Base-by-base conservation (phyloP, 2,797 vertebrate genomes). In the Melopsittacus undulatus region DNA sequence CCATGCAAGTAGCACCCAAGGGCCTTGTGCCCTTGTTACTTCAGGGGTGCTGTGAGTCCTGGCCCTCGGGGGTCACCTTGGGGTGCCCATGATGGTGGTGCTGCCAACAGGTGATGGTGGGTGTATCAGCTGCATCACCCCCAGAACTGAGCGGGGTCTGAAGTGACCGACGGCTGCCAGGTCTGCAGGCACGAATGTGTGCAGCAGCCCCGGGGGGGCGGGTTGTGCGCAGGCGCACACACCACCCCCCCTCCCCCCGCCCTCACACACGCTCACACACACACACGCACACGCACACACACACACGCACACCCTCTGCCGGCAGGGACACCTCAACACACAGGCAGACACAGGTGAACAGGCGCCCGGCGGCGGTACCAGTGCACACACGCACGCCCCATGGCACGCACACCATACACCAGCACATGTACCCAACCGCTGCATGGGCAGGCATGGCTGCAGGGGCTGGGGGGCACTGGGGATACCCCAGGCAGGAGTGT, bases 201-300 rank as follows among this genome's bases (percentile, higher is more conserved):
- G 38, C 77, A 3, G 2, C 0, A 1, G 48, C 62, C 38, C 24
- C 0, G 1, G 59, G 17, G 43, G 36, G 29, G 69, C 0, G 0
- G n/a, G 52, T 23, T 32, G 42, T 4, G 13, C 48, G 5, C 72
- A 57, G 42, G 15, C 0, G 0, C 21, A 7, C n/a, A n/a, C 51
- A 12, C 40, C 40, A 11, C 9, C 21, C 13, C 21, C 32, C 21
- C 4, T 32, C 20, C 29, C 3, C 10, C 18, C 9, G 36, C 36
- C 15, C 8, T 13, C 40, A 1, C 34, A 20, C 21, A 7, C 23
- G 5, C 13, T 7, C 10, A 13, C 16, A 14, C 13, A 14, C 17
- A 6, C 32, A 8, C 27, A 4, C 70, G 43, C 76, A 7, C 23
- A 5, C 13, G 7, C 10, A 13, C 16, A 14, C 13, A 14, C 17